Evolutionary conservation across 1,140 invertebrate genomes (phyloP).

Genomic region (Drosophila leontia): DNA sequence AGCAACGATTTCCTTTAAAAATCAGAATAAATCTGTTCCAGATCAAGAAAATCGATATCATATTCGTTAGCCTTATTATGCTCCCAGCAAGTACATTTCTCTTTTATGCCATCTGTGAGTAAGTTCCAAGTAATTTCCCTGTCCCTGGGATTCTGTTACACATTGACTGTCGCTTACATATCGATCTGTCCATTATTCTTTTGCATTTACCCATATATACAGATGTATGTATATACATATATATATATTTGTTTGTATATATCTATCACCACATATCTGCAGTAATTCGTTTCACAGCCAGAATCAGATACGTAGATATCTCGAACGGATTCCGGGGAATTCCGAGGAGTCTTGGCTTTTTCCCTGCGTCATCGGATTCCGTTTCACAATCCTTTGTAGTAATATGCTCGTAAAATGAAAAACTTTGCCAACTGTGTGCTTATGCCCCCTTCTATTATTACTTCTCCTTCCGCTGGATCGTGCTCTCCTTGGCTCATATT

Average conservation of each 20-base stretch:
- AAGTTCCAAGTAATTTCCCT: not conserved
- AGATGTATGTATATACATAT: too few species aligned
- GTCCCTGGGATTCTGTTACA: not conserved
- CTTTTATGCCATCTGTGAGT: not conserved
- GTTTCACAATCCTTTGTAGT: constrained; percentile 19
- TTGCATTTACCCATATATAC: not conserved
- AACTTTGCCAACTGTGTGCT: constrained; percentile 25
- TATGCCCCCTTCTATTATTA: not conserved
- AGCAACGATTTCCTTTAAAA: too few species aligned
- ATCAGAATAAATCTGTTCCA: not conserved
- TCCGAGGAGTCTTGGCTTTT: not conserved
- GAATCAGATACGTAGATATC: constrained; percentile 2
- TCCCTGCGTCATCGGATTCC: constrained; percentile 28
- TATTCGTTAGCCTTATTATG: not conserved
- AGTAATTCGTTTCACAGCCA: constrained; percentile 15
- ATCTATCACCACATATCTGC: constrained; percentile 5
- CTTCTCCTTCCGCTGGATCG: not conserved
- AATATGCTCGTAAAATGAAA: constrained; percentile 21
- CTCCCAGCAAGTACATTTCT: not conserved
- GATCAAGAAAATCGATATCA: not conserved
- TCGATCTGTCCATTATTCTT: constrained; percentile 3
- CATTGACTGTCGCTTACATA: constrained; percentile 7
- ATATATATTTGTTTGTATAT: too few species aligned
- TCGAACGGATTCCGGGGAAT: constrained; percentile 11
- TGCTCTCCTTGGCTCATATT: not conserved